Conservation (phyloP, 2,113 vertebrate species). For the Clarias magur region DNA sequence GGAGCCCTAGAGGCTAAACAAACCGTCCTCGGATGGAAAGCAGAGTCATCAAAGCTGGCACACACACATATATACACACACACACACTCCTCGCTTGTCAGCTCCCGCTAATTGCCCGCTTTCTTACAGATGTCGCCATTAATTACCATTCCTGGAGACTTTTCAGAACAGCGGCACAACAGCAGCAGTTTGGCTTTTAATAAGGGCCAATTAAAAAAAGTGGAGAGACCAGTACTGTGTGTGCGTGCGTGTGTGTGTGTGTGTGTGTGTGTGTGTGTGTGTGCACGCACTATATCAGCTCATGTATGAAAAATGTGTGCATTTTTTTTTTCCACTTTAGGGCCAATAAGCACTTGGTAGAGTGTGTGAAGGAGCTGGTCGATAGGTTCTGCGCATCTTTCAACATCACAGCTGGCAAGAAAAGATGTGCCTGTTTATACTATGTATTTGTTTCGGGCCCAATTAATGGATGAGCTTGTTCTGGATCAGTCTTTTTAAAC, state of each 20-base stretch:
- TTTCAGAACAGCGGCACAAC: constrained; percentile 53
- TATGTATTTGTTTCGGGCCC: neutral
- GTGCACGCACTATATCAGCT: neutral
- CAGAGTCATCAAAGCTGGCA: constrained; percentile 52
- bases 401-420: neutral
- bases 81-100: constrained; percentile 52
- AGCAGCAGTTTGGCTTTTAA: constrained; percentile 60
- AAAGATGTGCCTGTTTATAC: neutral
- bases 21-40: constrained; percentile 37
- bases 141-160: constrained; percentile 62
- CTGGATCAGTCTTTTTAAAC: constrained; percentile 18
- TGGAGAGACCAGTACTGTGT: constrained; percentile 36
- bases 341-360: constrained; percentile 23
- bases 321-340: constrained; percentile 13
- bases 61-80: neutral
- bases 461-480: constrained; percentile 19
- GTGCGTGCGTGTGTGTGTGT: neutral
- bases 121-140: constrained; percentile 58
- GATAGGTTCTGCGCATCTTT: neutral
- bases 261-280: neutral
- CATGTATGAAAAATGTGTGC: neutral
- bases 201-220: constrained; percentile 61
- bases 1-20: constrained; percentile 48
- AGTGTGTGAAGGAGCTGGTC: neutral
- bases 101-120: constrained; percentile 60